Conservation (phyloP, 2,113 vertebrate species). For the Saccopteryx leptura region DNA sequence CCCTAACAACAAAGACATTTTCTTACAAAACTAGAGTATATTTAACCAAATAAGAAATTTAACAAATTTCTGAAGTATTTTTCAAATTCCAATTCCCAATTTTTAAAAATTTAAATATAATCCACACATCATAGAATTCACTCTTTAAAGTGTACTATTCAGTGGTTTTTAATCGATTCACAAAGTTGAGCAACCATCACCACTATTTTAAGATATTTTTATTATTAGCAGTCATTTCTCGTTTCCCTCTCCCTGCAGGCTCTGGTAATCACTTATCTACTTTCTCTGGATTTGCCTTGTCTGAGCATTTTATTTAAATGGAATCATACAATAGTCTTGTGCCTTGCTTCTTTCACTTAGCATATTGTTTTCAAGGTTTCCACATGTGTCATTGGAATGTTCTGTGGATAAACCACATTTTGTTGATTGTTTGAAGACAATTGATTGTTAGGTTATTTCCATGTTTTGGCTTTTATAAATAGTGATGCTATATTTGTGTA, state of each 20-base stretch:
- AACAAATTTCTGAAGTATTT: conserved; percentile 36
- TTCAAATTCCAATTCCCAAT: conserved; percentile 7
- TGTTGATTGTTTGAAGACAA: conserved; percentile 27
- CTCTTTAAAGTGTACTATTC: background rate
- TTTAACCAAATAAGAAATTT: conserved; percentile 46
- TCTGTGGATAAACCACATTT: conserved; percentile 54
- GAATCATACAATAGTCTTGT: background rate
- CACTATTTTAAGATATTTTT: conserved; percentile 27
- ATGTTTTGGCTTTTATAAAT: background rate
- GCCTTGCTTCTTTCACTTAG: conserved; percentile 1
- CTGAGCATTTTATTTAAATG: conserved; percentile 14
- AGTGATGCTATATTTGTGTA: background rate
- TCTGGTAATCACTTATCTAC: background rate
- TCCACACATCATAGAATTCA: conserved; percentile 3
- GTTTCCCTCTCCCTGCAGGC: background rate
- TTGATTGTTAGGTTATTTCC: conserved; percentile 18
- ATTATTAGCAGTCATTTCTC: background rate
- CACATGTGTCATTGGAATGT: conserved; percentile 4
- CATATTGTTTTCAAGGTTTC: conserved; percentile 27
- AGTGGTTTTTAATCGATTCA: conserved; percentile 32
- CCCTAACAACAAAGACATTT: conserved; percentile 21
- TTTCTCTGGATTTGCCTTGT: conserved; percentile 20
- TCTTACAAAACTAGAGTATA: background rate
- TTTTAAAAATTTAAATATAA: conserved; percentile 45
- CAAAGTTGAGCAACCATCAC: background rate